phyloP scores from a whole-genome alignment of 2,888 invertebrate genomes.

The Sarcophaga subvicina region DNA sequence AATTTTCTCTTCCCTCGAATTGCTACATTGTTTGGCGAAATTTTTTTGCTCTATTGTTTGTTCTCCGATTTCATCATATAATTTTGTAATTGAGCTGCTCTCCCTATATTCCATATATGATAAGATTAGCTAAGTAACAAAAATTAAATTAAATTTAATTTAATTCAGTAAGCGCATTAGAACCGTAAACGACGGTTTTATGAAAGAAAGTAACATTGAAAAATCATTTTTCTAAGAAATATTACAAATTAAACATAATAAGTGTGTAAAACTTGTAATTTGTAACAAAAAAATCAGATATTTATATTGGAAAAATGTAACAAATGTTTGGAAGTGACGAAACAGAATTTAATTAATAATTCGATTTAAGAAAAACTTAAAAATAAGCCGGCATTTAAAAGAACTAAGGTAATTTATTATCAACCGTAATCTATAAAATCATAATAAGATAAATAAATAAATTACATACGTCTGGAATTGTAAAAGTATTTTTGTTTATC shows the following conservation, averaged over 20 bases:
- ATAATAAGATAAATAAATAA: no score
- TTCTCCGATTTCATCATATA: background rate
- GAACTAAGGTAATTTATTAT: no score
- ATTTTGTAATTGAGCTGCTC: conserved; percentile 3
- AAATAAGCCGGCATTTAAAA: no score
- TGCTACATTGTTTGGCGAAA: background rate
- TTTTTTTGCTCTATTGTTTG: background rate
- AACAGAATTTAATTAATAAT: no score
- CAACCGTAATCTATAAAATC: no score
- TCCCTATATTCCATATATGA: background rate
- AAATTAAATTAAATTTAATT: background rate
- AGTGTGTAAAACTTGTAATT: no score
- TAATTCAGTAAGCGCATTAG: background rate
- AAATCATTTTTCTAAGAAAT: background rate
- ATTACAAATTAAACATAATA: background rate
- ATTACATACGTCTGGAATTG: no score
- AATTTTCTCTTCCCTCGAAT: background rate
- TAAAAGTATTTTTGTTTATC: no score
- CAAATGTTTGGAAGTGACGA: no score
- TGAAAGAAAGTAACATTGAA: background rate
- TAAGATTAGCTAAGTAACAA: background rate
- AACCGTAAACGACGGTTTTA: background rate
- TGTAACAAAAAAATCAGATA: no score
- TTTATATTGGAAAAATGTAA: no score
- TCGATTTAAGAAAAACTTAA: no score